Conservation (phyloP, 1,140 invertebrate genomes). For the Ostrea denselamellosa region DNA sequence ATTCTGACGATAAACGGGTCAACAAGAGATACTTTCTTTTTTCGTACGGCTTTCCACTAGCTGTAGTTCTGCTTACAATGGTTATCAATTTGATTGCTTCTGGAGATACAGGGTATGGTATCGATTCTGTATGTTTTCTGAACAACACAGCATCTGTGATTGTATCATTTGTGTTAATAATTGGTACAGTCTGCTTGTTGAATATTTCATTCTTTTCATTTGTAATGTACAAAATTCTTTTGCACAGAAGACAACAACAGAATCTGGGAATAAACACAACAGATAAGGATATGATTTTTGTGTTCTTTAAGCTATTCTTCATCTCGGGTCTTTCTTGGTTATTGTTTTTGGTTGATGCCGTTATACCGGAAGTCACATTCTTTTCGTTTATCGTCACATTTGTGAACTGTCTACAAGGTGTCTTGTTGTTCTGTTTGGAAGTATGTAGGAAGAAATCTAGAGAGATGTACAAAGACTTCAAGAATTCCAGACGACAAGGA, state of each 20-base stretch:
- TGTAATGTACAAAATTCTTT: not conserved
- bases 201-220: not conserved
- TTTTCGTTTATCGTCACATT: constrained; percentile 9
- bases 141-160: not conserved
- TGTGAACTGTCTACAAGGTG: constrained; percentile 11
- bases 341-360: not conserved
- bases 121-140: not conserved
- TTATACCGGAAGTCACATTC: not conserved
- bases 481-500: not conserved
- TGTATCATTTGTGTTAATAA: not conserved
- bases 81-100: not conserved
- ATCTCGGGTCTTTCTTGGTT: constrained; percentile 7
- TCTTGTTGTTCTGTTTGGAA: not conserved
- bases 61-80: not conserved
- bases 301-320: not conserved
- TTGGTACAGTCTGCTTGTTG: not conserved
- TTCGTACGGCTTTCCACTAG: not conserved
- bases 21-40: not conserved
- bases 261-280: not conserved
- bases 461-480: not conserved
- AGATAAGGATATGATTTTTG: not conserved
- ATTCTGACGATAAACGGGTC: not conserved
- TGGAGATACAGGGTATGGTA: constrained; percentile 4
- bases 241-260: not conserved
- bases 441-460: not conserved